Base-by-base conservation (phyloP, 2,888 invertebrate species). In the Apodemia mormo region DNA sequence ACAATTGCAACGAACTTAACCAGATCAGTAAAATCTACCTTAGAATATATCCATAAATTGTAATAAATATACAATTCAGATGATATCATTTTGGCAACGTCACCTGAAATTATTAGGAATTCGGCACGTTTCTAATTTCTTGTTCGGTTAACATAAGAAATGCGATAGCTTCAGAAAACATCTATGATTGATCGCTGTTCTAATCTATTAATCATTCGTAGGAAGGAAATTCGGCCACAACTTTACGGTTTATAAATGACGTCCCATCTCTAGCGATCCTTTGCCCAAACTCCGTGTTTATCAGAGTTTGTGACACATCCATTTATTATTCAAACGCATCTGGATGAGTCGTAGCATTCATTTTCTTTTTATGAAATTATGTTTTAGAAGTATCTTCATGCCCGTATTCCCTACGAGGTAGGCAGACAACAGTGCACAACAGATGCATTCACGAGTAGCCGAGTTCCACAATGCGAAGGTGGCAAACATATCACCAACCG, bases 221-320 rank as follows among this genome's bases (percentile, higher is more conserved):
- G 66, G 70, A 69, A 70, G 72, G 66, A 65, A 29, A 65, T 67
- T 52, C 40, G 77, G 75, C 4, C 56, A 29, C 78, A 81, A 80
- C 78, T 81, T 76, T 74, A 76, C 75, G 78, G 77, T 81, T 83
- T 84, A 86, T 82, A 85, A 85, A 85, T 83, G 81, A 83, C 81
- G 75, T 78, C 76, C 74, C 76, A 77, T 76, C 75, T 72, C 73
- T 76, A 76, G 76, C 75, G 74, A 73, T 77, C 79, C 79, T 81
- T 81, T 82, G 77, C 79, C 68, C 72, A 72, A 79, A 77, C 76
- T 78, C 76, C 72, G 65, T 12, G 54, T n/a, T 64, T 67, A 66
- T 22, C 64, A n/a, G 58, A 45, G 64, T 52, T 45, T 43, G 10
- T 40, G 45, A 65, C 61, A 30, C 68, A 45, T 54, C 10, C 10